Percentiles rank a stretch among this genome's conserved stretches.
Evolutionary conservation across 2,797 vertebrate genomes (phyloP).

Genomic region (Perodicticus potto): DNA sequence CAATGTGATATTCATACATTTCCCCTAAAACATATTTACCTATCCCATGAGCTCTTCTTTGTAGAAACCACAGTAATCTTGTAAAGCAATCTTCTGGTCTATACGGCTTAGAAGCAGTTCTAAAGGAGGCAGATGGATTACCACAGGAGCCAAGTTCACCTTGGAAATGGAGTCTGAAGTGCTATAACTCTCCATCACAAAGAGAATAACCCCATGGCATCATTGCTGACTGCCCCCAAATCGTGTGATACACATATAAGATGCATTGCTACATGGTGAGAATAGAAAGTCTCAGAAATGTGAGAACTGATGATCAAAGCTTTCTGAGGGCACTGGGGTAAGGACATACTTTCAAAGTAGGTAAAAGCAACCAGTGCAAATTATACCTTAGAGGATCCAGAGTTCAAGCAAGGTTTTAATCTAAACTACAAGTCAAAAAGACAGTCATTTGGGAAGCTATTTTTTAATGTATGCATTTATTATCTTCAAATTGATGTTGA

Average conservation of each 20-base stretch:
- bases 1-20: background rate
- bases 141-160: slow-evolving; percentile 58
- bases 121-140: slow-evolving; percentile 46
- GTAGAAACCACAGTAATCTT: background rate
- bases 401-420: slow-evolving; percentile 58
- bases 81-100: background rate
- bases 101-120: slow-evolving; percentile 24
- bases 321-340: background rate
- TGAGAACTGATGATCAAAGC: slow-evolving; percentile 70
- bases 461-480: slow-evolving; percentile 24
- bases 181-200: slow-evolving; percentile 55
- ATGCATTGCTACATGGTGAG: background rate
- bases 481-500: slow-evolving; percentile 34
- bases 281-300: slow-evolving; percentile 43
- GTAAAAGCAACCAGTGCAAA: slow-evolving; percentile 48
- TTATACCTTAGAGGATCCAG: slow-evolving; percentile 62
- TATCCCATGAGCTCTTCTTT: background rate
- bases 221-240: background rate
- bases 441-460: background rate
- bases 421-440: background rate
- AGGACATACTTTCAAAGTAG: slow-evolving; percentile 52
- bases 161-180: slow-evolving; percentile 67
- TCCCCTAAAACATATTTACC: background rate
- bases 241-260: slow-evolving; percentile 37
- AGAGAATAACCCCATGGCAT: slow-evolving; percentile 67